These are phyloP conservation scores for Dendrocincla tyrannina DNA, from an alignment of 2,797 vertebrate genomes.

Conservation along the genomic window DNA sequence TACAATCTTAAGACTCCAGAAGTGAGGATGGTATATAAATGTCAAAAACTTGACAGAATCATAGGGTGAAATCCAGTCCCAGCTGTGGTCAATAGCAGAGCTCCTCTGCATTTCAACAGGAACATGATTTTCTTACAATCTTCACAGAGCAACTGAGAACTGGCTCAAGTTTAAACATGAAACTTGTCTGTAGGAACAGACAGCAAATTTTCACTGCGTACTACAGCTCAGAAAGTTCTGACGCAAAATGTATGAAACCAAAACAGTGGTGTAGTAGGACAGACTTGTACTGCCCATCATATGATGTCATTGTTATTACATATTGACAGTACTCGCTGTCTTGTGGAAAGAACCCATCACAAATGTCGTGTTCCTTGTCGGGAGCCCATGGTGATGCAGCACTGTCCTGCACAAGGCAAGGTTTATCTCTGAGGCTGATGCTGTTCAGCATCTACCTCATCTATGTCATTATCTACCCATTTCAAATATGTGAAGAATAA, in stretches of 20 bases:
- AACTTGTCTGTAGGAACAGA: not conserved
- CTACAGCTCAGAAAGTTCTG: not conserved
- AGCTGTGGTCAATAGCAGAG: constrained; percentile 31
- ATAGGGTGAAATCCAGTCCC: not conserved
- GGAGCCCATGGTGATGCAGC: rapidly evolving
- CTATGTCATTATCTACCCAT: not conserved
- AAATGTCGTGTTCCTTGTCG: not conserved
- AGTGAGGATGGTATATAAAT: not conserved
- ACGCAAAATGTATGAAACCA: not conserved
- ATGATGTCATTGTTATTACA: not conserved
- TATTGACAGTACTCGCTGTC: rapidly evolving
- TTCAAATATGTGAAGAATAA: not conserved
- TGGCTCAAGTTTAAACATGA: not conserved
- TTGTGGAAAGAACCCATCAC: not conserved
- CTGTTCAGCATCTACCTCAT: not conserved
- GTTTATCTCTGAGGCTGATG: not conserved
- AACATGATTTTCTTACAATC: not conserved
- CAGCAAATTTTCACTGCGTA: not conserved
- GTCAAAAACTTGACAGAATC: constrained; percentile 11
- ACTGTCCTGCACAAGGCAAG: not conserved
- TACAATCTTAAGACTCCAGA: not conserved
- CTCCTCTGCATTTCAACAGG: not conserved
- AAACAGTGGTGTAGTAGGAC: not conserved
- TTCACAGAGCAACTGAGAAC: not conserved
- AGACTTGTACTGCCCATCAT: not conserved